phyloP scores from a whole-genome alignment of 92 coral and sea anemone genomes.

The Parazoanthus darwini region DNA sequence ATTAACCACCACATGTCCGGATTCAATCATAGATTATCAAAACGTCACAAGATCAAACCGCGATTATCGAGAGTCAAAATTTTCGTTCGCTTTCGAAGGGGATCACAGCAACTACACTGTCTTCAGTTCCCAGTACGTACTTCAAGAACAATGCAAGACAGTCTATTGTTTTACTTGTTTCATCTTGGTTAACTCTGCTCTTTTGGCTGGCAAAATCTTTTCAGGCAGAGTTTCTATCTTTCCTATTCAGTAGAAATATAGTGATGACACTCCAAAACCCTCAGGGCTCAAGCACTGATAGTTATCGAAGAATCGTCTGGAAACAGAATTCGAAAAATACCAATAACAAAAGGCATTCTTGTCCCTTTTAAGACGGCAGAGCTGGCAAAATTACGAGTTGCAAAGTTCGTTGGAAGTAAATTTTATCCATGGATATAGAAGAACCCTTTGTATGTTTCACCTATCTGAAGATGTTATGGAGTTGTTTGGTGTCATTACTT shows the following conservation, averaged over 20 bases:
- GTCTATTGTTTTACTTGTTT: background rate
- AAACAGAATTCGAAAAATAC: background rate
- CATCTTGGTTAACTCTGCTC: background rate
- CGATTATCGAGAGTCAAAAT: background rate
- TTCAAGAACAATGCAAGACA: background rate
- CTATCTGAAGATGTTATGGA: background rate
- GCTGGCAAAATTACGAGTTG: background rate
- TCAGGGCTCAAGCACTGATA: conserved; percentile 1
- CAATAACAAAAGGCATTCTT: conserved; percentile 19
- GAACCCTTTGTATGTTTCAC: background rate
- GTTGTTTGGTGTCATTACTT: conserved; percentile 8
- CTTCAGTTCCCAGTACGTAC: too few species aligned
- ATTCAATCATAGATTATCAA: background rate
- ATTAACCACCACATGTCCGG: conserved; percentile 15
- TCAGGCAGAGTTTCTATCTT: too few species aligned
- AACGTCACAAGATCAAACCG: background rate
- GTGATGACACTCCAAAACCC: conserved; percentile 1
- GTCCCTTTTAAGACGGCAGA: background rate
- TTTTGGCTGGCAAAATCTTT: background rate
- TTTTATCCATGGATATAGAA: background rate
- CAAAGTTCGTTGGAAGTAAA: background rate
- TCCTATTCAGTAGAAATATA: background rate
- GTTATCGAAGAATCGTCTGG: conserved; percentile 36
- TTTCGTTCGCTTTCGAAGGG: background rate
- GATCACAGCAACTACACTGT: too few species aligned